Conservation (phyloP, 2,888 invertebrate species). For the Mongoloraphidia duomilia region DNA sequence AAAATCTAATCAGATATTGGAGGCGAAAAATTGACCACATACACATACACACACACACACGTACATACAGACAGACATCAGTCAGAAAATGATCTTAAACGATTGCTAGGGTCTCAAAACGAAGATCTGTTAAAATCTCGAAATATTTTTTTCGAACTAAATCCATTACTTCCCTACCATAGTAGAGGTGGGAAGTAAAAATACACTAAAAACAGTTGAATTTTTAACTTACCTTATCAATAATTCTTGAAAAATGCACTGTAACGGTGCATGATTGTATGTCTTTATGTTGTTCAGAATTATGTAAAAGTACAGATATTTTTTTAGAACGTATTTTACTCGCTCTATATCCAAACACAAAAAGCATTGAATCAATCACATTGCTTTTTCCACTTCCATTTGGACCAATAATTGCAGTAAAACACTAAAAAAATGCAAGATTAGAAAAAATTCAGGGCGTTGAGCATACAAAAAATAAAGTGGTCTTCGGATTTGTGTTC, state of each 20-base stretch:
- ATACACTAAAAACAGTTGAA: not conserved
- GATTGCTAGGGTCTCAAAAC: no score
- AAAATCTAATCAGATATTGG: no score
- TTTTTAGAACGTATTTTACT: conserved; percentile 93
- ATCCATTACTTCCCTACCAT: no score
- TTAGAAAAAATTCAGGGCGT: conserved; percentile 7
- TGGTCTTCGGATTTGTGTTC: no score
- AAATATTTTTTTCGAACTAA: no score
- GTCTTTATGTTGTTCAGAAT: conserved; percentile 65
- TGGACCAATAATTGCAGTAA: conserved; percentile 92
- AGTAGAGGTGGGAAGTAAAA: not conserved
- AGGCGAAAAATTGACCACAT: no score
- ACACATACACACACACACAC: no score
- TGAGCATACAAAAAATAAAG: no score
- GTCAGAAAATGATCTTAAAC: no score
- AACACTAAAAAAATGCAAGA: conserved; percentile 66
- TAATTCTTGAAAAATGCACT: conserved; percentile 73
- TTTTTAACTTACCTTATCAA: conserved; percentile 49
- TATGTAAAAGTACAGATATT: conserved; percentile 82
- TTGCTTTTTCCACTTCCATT: conserved; percentile 99
- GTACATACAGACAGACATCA: no score
- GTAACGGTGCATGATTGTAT: conserved; percentile 69
- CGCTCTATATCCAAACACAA: conserved; percentile 96
- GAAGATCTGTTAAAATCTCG: no score
- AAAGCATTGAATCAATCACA: conserved; percentile 96